Evolutionary conservation across 2,113 vertebrate species (phyloP).

Genomic region (Syngnathus floridae): DNA sequence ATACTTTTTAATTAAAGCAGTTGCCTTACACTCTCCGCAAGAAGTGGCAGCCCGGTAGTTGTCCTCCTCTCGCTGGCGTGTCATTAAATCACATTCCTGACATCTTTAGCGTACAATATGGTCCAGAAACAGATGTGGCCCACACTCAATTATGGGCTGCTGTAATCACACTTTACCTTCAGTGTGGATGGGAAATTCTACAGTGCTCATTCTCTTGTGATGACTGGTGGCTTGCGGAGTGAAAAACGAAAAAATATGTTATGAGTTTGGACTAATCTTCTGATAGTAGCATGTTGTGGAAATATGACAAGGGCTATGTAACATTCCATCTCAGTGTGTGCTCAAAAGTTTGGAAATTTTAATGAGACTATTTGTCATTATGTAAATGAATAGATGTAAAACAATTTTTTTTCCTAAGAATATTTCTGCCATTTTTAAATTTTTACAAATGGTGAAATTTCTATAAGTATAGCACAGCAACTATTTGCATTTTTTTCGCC

Average conservation of each 20-base stretch:
- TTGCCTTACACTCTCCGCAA: slow-evolving; percentile 45
- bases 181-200: slow-evolving; percentile 12
- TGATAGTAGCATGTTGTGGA: not conserved
- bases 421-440: too few species aligned
- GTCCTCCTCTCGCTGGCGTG: slow-evolving; percentile 36
- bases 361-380: too few species aligned
- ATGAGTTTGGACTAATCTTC: not conserved
- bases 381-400: too few species aligned
- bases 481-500: too few species aligned
- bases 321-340: too few species aligned
- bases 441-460: too few species aligned
- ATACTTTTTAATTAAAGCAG: slow-evolving; percentile 66
- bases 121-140: slow-evolving; percentile 60
- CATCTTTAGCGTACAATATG: slow-evolving; percentile 27
- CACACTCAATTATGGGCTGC: slow-evolving; percentile 45
- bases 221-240: not conserved
- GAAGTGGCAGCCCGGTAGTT: slow-evolving; percentile 37
- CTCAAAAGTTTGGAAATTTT: too few species aligned
- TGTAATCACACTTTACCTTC: slow-evolving; percentile 37
- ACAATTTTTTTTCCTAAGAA: too few species aligned
- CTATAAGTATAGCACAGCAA: too few species aligned
- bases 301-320: not conserved
- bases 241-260: not conserved
- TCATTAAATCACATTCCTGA: slow-evolving; percentile 55
- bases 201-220: not conserved